Percentiles rank a stretch among this genome's conserved stretches.
Evolutionary conservation across 2,113 vertebrate genomes (phyloP).

Genomic region (Amphiprion percula): DNA sequence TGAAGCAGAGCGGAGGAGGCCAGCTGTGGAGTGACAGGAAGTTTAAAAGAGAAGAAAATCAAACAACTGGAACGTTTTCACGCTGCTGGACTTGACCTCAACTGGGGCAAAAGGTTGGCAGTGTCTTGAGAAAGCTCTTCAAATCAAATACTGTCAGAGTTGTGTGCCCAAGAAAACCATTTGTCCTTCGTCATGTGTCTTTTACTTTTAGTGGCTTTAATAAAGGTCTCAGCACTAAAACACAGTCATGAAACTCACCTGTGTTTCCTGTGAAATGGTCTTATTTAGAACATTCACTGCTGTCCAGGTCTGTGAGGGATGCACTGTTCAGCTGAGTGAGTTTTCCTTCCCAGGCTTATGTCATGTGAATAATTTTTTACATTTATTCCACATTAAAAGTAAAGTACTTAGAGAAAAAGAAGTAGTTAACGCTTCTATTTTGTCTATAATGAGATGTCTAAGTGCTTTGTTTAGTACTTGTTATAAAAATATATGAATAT

Average conservation of each 20-base stretch:
- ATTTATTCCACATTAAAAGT: too few relatives aligned
- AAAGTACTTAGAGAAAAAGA: too few relatives aligned
- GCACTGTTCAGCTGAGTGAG: background rate
- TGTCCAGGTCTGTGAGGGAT: background rate
- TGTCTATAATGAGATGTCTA: too few relatives aligned
- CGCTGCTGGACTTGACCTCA: conserved; percentile 19
- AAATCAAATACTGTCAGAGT: conserved; percentile 15
- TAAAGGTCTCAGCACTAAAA: background rate
- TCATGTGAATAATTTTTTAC: background rate
- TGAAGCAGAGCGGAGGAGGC: conserved; percentile 91
- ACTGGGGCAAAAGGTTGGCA: conserved; percentile 34
- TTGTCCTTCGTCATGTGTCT: background rate
- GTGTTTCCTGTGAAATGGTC: background rate
- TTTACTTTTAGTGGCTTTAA: background rate
- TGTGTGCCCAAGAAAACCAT: background rate
- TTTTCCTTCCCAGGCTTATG: background rate
- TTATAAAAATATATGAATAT: too few relatives aligned
- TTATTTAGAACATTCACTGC: too few relatives aligned
- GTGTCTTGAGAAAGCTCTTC: conserved; percentile 50
- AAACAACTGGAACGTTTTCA: conserved; percentile 40
- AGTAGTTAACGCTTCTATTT: too few relatives aligned
- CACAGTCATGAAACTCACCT: background rate
- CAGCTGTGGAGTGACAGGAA: conserved; percentile 80
- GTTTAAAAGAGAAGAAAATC: conserved; percentile 36
- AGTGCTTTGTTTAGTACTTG: too few relatives aligned